These are phyloP conservation scores for Hapalemur alaotrensis DNA, from an alignment of 2,797 vertebrate species.

Conservation along the genomic window DNA sequence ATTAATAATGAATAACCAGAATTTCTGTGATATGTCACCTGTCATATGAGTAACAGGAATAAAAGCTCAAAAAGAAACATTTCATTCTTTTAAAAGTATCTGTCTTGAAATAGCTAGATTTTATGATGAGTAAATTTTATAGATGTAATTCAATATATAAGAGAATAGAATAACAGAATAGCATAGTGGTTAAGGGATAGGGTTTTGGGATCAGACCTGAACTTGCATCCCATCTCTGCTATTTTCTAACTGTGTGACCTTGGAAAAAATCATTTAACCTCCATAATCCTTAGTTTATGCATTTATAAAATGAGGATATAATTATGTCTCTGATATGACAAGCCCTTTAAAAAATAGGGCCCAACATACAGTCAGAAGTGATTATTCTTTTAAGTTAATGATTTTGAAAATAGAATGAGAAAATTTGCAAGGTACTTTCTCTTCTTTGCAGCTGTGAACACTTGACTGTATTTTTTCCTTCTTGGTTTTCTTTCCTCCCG, in stretches of 20 bases:
- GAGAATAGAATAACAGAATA: background rate
- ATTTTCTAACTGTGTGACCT: background rate
- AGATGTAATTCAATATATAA: background rate
- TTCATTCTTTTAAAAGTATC: slow-evolving; percentile 24
- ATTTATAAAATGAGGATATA: background rate
- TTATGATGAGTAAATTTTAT: slow-evolving; percentile 32
- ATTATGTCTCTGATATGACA: background rate
- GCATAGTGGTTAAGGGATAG: background rate
- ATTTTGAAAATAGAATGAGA: slow-evolving; percentile 1
- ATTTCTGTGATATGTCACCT: slow-evolving; percentile 41
- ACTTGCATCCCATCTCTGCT: background rate
- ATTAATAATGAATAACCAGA: slow-evolving; percentile 41
- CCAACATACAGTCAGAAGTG: background rate
- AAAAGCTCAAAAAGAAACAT: slow-evolving; percentile 35
- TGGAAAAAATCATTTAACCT: slow-evolving; percentile 8
- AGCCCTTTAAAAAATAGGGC: background rate
- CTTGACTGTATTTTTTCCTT: background rate
- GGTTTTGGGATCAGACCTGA: background rate
- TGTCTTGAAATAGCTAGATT: slow-evolving; percentile 11
- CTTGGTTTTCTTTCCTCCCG: background rate
- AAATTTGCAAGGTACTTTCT: background rate
- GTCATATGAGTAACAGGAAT: slow-evolving; percentile 26
- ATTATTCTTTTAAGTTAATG: slow-evolving; percentile 30
- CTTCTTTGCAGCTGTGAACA: background rate
- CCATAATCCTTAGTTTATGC: background rate